These are phyloP conservation scores for Meda fulgida DNA, from an alignment of 2,797 vertebrate species.

Conservation along the genomic window DNA sequence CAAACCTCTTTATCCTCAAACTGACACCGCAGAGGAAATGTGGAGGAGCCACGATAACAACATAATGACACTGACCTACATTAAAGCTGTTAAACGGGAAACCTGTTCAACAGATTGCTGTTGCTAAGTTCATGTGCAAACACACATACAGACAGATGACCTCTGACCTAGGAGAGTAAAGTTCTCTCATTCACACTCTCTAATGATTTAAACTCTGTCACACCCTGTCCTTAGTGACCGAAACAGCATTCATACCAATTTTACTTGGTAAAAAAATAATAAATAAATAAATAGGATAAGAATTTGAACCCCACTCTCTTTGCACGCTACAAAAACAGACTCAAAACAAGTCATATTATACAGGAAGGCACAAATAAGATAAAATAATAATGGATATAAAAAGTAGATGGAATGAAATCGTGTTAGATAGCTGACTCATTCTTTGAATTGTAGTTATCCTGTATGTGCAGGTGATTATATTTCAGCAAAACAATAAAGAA, in stretches of 20 bases:
- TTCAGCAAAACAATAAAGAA: not conserved
- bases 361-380: not conserved
- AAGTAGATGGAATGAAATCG: not conserved
- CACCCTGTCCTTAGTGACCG: not conserved
- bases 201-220: not conserved
- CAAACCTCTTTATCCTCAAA: constrained; percentile 9
- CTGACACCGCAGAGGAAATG: constrained; percentile 28
- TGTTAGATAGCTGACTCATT: not conserved
- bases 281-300: not conserved
- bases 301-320: not conserved
- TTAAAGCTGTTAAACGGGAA: constrained; percentile 63
- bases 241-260: not conserved
- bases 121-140: not conserved
- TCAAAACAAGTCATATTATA: not conserved
- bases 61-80: constrained; percentile 68
- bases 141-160: constrained; percentile 4
- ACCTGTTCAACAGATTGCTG: constrained; percentile 56
- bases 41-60: constrained; percentile 46
- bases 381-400: not conserved
- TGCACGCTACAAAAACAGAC: not conserved
- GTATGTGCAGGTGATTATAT: not conserved
- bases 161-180: constrained; percentile 12
- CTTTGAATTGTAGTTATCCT: not conserved
- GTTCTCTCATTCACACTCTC: not conserved
- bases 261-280: not conserved